Base-by-base conservation (phyloP, 2,888 invertebrate species). In the Drosophila bunnanda region DNA sequence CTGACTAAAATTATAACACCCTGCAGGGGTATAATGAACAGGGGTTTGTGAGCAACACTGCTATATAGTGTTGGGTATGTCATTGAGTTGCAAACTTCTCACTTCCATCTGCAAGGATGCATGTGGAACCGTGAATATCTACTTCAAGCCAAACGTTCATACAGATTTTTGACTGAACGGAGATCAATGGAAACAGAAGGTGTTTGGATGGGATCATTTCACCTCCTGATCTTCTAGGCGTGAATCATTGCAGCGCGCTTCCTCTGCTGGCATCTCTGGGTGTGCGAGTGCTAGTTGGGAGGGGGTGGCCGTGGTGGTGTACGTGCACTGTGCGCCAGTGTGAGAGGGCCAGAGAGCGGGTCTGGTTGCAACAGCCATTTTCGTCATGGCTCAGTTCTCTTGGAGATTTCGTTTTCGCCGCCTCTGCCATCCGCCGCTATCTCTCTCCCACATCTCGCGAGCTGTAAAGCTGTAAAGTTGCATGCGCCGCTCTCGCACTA, bases 381-480 rank as follows among this genome's bases (percentile, higher is more conserved):
- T 75, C 39, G 71, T 46, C 46, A 72, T 41, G 71, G 66, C 74
- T 79, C 76, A 66, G 60, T 78, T 70, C 60, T 73, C 57, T 56
- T 67, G 61, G 41, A 59, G 65, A 73, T 78, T 76, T 71, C 68
- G 62, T 69, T 70, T 70, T 68, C 39, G 54, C 53, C 41, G 58
- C 32, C 50, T 52, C 32, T 52, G 50, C 20, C 46, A 52, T 52
- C 50, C 50, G 50, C 64, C 38, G 13, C 43, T 43, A 44, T 39
- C 56, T 60, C 79, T 64, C 72, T 75, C 46, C 74, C 60, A 30
- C 56, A 52, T 60, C 53, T 60, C 54, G 28, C 56, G 36, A 54
- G 44, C 44, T 54, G 48, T 67, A 71, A 71, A 52, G 56, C 62
- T 82, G 80, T 75, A 84, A 62, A 89, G 88, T 79, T 84, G 86